These are phyloP conservation scores for Melanotaenia duboulayi DNA, from an alignment of 2,113 vertebrate genomes.

Conservation along the genomic window DNA sequence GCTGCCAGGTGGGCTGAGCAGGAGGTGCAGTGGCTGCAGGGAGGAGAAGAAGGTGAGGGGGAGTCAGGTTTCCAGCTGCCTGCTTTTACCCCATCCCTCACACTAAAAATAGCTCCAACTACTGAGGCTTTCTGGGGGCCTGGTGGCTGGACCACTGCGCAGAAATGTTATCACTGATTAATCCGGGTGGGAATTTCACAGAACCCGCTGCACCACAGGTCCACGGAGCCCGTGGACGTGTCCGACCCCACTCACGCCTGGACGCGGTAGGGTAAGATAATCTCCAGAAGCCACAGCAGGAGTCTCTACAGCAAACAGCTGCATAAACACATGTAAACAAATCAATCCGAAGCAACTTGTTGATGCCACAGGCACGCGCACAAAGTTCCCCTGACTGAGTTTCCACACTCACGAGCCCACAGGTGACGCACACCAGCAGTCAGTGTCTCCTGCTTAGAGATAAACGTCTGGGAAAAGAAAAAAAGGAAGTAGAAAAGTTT, in stretches of 20 bases:
- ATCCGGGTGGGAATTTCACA: slow-evolving; percentile 50
- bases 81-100: slow-evolving; percentile 86
- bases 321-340: slow-evolving; percentile 62
- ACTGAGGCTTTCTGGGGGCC: slow-evolving; percentile 61
- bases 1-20: slow-evolving; percentile 53
- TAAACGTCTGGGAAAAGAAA: neutral
- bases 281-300: neutral
- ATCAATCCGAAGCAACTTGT: slow-evolving; percentile 36
- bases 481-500: neutral
- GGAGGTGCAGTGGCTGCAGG: slow-evolving; percentile 66
- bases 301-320: slow-evolving; percentile 8
- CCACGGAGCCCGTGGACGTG: neutral
- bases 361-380: slow-evolving; percentile 21
- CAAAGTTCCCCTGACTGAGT: too few relatives aligned
- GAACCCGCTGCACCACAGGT: slow-evolving; percentile 16
- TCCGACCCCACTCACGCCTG: slow-evolving; percentile 16
- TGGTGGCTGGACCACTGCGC: slow-evolving; percentile 49
- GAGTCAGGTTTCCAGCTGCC: slow-evolving; percentile 80
- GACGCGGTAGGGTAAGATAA: neutral
- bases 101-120: slow-evolving; percentile 83
- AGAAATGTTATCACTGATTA: slow-evolving; percentile 59
- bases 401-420: slow-evolving; percentile 10
- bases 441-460: neutral
- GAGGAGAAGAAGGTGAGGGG: slow-evolving; percentile 72
- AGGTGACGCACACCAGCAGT: neutral